These are phyloP conservation scores for Brachionus manjavacas DNA, from an alignment of 1,140 invertebrate species.

Conservation along the genomic window DNA sequence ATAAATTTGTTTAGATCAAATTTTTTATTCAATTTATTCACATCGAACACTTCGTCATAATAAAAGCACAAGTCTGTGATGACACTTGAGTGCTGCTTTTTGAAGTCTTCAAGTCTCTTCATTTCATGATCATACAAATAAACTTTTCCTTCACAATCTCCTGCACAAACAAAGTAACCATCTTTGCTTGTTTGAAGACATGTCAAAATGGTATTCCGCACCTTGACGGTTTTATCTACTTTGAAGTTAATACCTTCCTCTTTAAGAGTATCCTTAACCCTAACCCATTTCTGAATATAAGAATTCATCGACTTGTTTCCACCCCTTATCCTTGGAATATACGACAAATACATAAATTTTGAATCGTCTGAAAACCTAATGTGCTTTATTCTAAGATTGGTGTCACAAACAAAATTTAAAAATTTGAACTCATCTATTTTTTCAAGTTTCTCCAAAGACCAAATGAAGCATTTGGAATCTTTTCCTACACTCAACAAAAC, in stretches of 20 bases:
- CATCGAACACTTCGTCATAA: slow-evolving; percentile 19
- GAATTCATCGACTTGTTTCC: neutral
- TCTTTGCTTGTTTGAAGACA: slow-evolving; percentile 25
- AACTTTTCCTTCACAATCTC: slow-evolving; percentile 29
- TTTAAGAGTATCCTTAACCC: neutral
- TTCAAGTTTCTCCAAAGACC: slow-evolving; percentile 4
- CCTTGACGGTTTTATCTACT: neutral
- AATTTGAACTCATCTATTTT: slow-evolving; percentile 10
- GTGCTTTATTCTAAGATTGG: neutral
- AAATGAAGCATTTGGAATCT: neutral
- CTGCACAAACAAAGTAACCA: neutral
- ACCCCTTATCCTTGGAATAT: neutral
- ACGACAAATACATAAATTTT: slow-evolving; percentile 12
- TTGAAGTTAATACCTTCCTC: neutral
- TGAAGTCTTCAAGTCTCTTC: neutral
- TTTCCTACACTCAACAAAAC: slow-evolving; percentile 9
- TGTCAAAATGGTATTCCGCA: slow-evolving; percentile 2
- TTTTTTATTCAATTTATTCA: slow-evolving; percentile 7
- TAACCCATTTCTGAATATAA: slow-evolving; percentile 4
- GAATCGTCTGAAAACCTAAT: neutral
- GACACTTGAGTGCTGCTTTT: slow-evolving; percentile 35
- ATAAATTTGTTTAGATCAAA: slow-evolving; percentile 32
- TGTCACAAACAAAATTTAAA: neutral
- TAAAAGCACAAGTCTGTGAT: slow-evolving; percentile 18
- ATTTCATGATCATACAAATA: slow-evolving; percentile 15